phyloP scores from a whole-genome alignment of 2,113 vertebrate genomes.

The Emydocephalus ijimae region DNA sequence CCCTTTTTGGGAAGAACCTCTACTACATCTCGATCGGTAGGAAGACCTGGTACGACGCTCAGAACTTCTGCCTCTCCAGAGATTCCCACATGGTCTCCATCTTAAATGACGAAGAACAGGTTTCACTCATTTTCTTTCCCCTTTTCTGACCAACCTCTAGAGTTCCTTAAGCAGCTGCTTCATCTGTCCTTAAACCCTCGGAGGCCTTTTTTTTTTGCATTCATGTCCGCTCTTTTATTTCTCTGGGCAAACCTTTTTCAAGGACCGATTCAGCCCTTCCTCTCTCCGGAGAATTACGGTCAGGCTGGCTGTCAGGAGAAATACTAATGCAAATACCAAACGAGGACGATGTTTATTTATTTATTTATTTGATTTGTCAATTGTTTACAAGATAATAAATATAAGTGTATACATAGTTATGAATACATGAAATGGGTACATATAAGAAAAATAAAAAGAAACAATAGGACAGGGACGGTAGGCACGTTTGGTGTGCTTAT shows the following conservation, averaged over 20 bases:
- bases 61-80: slow-evolving; percentile 23
- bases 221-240: neutral
- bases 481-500: too few species aligned
- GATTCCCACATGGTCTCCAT: slow-evolving; percentile 16
- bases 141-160: neutral
- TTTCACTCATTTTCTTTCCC: neutral
- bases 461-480: too few species aligned
- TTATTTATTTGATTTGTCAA: too few species aligned
- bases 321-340: too few species aligned
- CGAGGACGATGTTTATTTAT: too few species aligned
- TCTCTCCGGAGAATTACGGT: neutral
- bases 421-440: too few species aligned
- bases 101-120: slow-evolving; percentile 13
- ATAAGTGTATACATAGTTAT: too few species aligned
- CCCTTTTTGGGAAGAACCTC: neutral
- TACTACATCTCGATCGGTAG: slow-evolving; percentile 52
- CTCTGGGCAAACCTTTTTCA: neutral
- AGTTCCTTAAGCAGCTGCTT: neutral
- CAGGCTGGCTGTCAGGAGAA: neutral
- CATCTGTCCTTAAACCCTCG: neutral
- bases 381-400: too few species aligned
- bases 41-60: slow-evolving; percentile 40
- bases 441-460: too few species aligned
- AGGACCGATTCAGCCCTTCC: neutral
- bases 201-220: neutral